These are phyloP conservation scores for Chironomus striatipennis DNA, from an alignment of 1,140 invertebrate species.

Conservation along the genomic window DNA sequence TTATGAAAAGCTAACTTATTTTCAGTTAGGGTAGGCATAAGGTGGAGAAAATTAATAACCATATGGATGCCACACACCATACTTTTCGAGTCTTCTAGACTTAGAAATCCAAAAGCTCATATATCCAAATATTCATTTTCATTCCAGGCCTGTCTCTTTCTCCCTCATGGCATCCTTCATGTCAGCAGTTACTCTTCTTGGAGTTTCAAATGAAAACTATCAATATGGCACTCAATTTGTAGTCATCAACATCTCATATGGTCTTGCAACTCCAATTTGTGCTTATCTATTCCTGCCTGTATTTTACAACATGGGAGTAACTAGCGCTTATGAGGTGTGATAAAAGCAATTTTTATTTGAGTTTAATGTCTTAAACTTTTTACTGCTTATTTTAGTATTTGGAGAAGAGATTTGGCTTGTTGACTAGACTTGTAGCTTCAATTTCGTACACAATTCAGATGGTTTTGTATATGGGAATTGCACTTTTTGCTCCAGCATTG, in stretches of 20 bases:
- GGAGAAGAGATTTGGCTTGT: conserved; percentile 67
- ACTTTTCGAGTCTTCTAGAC: not conserved
- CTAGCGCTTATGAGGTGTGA: conserved; percentile 69
- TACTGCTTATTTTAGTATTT: conserved; percentile 54
- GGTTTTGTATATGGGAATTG: conserved; percentile 86
- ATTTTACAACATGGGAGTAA: conserved; percentile 76
- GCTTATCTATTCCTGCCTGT: conserved; percentile 79
- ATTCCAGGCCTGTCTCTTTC: conserved; percentile 59
- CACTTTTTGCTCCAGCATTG: conserved; percentile 84
- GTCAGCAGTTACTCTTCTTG: conserved; percentile 85
- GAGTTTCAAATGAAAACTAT: conserved; percentile 80
- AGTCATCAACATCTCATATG: conserved; percentile 72
- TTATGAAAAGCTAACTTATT: too few relatives aligned
- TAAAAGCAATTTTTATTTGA: not conserved
- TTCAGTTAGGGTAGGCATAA: too few relatives aligned
- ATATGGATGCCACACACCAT: not conserved
- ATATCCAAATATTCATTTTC: not conserved
- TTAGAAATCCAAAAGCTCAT: too few relatives aligned
- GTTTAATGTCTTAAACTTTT: not conserved
- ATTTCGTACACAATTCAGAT: conserved; percentile 72
- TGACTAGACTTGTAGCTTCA: conserved; percentile 59
- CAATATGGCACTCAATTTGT: conserved; percentile 75
- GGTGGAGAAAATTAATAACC: not conserved
- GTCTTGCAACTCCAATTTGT: conserved; percentile 69
- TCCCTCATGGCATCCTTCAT: conserved; percentile 90